Percentiles rank a stretch among this genome's conserved stretches.
Conservation (phyloP, 2,797 vertebrate genomes). For the Thamnophis elegans region DNA sequence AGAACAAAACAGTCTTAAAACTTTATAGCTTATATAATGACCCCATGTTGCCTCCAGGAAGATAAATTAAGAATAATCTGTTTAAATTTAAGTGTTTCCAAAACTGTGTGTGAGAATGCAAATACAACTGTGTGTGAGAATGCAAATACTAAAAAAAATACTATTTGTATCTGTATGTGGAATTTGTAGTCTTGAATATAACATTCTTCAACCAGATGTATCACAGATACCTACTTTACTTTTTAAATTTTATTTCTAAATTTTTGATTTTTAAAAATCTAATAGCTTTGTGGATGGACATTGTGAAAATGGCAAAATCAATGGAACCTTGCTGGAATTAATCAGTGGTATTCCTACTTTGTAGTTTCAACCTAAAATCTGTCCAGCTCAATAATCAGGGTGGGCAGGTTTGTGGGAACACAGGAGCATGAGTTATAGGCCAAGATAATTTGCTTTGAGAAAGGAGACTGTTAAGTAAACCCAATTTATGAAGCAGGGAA, state of each 20-base stretch:
- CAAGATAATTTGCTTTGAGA: constrained; percentile 49
- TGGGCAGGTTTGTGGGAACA: neutral
- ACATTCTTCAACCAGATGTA: constrained; percentile 5
- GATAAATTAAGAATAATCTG: neutral
- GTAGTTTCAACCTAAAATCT: constrained; percentile 25
- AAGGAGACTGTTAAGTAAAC: constrained; percentile 61
- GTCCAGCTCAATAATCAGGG: constrained; percentile 34
- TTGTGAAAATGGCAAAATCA: constrained; percentile 13
- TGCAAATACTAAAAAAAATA: neutral
- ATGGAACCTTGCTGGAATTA: constrained; percentile 27
- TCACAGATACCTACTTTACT: constrained; percentile 6
- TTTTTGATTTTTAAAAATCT: constrained; percentile 30
- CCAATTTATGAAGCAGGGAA: constrained; percentile 66
- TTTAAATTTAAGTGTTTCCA: neutral
- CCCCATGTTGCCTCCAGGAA: too few species aligned
- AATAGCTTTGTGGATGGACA: constrained; percentile 25
- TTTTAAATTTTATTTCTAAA: neutral
- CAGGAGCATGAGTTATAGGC: constrained; percentile 24
- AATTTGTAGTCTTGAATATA: constrained; percentile 13
- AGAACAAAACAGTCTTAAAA: neutral
- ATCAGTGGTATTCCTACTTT: constrained; percentile 1
- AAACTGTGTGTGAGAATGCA: neutral
- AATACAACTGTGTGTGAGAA: neutral
- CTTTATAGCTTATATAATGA: neutral
- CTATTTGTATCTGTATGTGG: neutral